Evolutionary conservation across 2,888 invertebrate species (phyloP).

Genomic region (Cryptophagus acutangulus): DNA sequence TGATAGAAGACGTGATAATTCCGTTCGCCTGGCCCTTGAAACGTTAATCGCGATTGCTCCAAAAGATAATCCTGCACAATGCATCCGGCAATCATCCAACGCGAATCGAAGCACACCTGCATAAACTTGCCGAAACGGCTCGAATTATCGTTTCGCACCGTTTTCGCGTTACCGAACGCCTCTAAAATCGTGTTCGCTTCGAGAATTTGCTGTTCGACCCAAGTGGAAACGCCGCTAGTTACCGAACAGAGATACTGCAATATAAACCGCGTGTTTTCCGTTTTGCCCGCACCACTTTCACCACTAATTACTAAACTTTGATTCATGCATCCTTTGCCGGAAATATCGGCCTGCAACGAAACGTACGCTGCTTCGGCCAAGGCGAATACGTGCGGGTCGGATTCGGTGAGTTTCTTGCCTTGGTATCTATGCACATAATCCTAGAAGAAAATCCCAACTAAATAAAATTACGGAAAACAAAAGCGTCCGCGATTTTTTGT

Average conservation of each 20-base stretch:
- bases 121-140: slow-evolving; percentile 94
- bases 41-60: slow-evolving; percentile 86
- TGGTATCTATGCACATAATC: slow-evolving; percentile 78
- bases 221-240: slow-evolving; percentile 71
- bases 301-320: slow-evolving; percentile 90
- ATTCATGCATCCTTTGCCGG: slow-evolving; percentile 44
- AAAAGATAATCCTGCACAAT: slow-evolving; percentile 86
- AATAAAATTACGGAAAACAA: too few relatives aligned
- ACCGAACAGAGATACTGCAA: slow-evolving; percentile 88
- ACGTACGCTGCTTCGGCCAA: slow-evolving; percentile 85
- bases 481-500: too few relatives aligned
- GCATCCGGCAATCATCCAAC: slow-evolving; percentile 86
- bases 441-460: too few relatives aligned
- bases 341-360: slow-evolving; percentile 54
- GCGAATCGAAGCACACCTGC: slow-evolving; percentile 85
- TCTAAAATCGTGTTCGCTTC: slow-evolving; percentile 91
- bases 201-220: slow-evolving; percentile 94
- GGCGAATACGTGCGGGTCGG: slow-evolving; percentile 87
- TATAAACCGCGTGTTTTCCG: slow-evolving; percentile 88
- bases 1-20: slow-evolving; percentile 93
- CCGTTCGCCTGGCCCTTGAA: slow-evolving; percentile 79
- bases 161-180: slow-evolving; percentile 92
- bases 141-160: slow-evolving; percentile 88
- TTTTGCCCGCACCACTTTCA: slow-evolving; percentile 90
- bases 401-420: slow-evolving; percentile 71